phyloP scores from a whole-genome alignment of 2,888 invertebrate species.

The Luperina testacea region DNA sequence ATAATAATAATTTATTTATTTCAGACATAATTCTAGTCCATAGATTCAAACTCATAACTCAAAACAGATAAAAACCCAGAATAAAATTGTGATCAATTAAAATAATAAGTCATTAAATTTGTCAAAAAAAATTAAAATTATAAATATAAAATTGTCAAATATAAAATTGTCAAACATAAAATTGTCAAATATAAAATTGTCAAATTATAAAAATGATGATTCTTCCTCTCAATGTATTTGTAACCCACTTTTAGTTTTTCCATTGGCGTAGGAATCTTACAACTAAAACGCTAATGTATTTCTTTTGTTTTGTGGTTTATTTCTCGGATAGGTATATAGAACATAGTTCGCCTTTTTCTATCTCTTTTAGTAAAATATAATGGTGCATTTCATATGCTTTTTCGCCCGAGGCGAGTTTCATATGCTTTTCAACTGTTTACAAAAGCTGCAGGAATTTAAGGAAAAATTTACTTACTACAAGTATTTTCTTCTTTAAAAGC shows the following conservation, averaged over 20 bases:
- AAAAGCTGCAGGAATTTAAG: neutral
- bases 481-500: slow-evolving; percentile 1
- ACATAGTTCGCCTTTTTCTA: neutral
- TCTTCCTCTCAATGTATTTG: neutral
- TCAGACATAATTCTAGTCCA: too few relatives aligned
- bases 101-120: too few relatives aligned
- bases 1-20: too few relatives aligned
- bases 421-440: slow-evolving; percentile 1
- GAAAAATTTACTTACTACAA: neutral
- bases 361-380: neutral
- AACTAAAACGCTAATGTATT: neutral
- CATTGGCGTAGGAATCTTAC: neutral
- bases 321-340: neutral
- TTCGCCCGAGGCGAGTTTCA: neutral
- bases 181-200: too few relatives aligned
- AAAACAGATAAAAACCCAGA: too few relatives aligned
- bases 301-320: neutral
- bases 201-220: too few relatives aligned
- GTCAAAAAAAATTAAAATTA: too few relatives aligned
- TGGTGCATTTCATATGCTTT: slow-evolving; percentile 9
- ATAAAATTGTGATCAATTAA: too few relatives aligned
- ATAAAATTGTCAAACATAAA: too few relatives aligned
- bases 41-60: too few relatives aligned
- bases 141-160: too few relatives aligned
- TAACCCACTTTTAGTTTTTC: neutral